A percentile compares a stretch with the other conserved stretches of the same genome.
Evolutionary conservation across 2,797 vertebrate species (phyloP).

Genomic region (Sebastes diaconus): DNA sequence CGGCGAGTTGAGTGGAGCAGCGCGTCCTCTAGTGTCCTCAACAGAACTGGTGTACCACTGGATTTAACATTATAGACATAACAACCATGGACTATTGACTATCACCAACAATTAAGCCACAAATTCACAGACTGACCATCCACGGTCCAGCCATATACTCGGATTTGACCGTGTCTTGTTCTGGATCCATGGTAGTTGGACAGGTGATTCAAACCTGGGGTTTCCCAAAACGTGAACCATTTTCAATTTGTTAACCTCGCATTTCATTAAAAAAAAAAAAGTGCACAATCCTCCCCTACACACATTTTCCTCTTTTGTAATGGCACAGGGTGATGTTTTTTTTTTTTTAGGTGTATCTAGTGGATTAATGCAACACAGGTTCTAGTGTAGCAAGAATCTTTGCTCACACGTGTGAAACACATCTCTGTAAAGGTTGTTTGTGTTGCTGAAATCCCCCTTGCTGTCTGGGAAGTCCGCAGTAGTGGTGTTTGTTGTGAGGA

Average conservation of each 20-base stretch:
- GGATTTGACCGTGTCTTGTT: too few relatives aligned
- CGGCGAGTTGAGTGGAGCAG: too few relatives aligned
- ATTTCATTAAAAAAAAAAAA: too few relatives aligned
- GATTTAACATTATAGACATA: too few relatives aligned
- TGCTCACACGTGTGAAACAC: constrained; percentile 21
- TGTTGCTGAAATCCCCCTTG: constrained; percentile 60
- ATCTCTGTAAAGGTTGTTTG: not conserved
- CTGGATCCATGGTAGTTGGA: not conserved
- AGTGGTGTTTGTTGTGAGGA: not conserved
- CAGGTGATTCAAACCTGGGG: not conserved
- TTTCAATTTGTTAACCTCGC: not conserved
- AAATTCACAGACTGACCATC: too few relatives aligned
- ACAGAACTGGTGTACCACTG: too few relatives aligned
- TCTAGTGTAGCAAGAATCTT: not conserved
- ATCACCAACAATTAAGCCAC: too few relatives aligned
- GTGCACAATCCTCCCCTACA: too few relatives aligned
- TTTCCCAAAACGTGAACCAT: not conserved
- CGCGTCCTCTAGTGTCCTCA: too few relatives aligned
- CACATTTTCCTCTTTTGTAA: not conserved
- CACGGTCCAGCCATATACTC: too few relatives aligned
- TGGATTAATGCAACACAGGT: not conserved
- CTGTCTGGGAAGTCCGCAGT: constrained; percentile 60
- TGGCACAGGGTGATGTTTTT: not conserved
- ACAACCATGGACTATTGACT: too few relatives aligned
- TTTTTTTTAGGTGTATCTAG: not conserved